Evolutionary conservation across 2,888 invertebrate species (phyloP).

Genomic region (Tenthredo mesomela): DNA sequence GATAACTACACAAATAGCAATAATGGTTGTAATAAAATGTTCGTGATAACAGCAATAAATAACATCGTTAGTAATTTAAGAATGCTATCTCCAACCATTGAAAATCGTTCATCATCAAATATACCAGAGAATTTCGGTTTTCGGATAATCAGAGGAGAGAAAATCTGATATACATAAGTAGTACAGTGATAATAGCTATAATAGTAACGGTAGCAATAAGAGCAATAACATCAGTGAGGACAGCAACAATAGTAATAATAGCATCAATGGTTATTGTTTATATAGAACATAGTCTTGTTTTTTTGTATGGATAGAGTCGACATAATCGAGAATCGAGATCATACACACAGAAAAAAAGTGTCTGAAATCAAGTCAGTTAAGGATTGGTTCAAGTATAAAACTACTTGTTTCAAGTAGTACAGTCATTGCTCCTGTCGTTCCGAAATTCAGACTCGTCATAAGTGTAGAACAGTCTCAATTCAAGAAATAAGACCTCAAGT

Average conservation of each 20-base stretch:
- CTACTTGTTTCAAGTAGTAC: too few species aligned
- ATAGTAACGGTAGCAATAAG: neutral
- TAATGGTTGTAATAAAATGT: neutral
- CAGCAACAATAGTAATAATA: neutral
- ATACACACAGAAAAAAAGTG: too few species aligned
- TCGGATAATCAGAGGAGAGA: neutral
- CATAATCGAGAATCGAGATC: neutral
- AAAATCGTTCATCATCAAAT: too few species aligned
- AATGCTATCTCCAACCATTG: neutral
- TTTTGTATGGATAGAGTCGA: neutral
- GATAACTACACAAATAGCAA: neutral
- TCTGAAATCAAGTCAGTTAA: too few species aligned
- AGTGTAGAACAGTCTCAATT: too few species aligned
- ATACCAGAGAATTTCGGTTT: neutral
- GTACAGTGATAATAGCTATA: neutral
- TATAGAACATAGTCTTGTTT: neutral
- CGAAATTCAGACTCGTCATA: too few species aligned
- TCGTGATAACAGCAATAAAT: neutral
- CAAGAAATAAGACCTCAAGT: too few species aligned
- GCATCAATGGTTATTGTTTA: neutral
- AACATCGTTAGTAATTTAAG: neutral
- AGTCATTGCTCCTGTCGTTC: too few species aligned
- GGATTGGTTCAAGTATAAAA: too few species aligned
- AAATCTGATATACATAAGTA: neutral
- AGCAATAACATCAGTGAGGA: neutral